Base-by-base conservation (phyloP, 1,140 invertebrate species). In the Glomeris maerens region DNA sequence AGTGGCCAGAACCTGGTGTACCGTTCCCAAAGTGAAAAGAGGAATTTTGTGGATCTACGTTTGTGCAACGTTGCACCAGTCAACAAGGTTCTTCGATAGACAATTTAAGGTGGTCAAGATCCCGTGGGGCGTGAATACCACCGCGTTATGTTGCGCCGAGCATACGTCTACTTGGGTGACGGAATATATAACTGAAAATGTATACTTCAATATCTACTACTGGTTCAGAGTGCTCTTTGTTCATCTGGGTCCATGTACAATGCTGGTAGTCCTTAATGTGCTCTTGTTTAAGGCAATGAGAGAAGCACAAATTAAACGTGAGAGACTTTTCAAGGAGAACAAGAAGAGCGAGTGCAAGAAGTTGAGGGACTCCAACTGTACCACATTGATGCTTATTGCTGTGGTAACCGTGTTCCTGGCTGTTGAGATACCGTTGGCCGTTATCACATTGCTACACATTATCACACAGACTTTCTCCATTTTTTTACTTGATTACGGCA, bases 331-430 rank as follows among this genome's bases (percentile, higher is more conserved):
- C 60, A 81, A 83, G 49, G 85, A 89, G 61, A 88, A 85, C 63
- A 74, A 82, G 50, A 85, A 83, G 61, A 83, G 74, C 54, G 88
- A 88, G 67, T 87, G 80, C 65, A 83, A 80, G 64, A 83, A 81
- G 59, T 68, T 84, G 44, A 72, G 81, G 27, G 91, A 90, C 61
- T 82, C 81, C 3, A 93, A 94, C 61, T 92, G 86, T 61, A 94
- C 89, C 1, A 93, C 88, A 0, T 64, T 93, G 3, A 94, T 95
- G 90, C 68, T 95, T 2, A 92, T 94, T n/a, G 85, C 89, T 2
- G 87, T 95, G 1, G 89, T 95, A 0, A 83, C 84, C 0, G 84
- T 92, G 0, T 94, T 95, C 63, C 70, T 95, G 0, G 69, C 84
- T 50, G 88, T 91, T 0, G 91, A 95, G 65, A 83, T 93, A 50